A percentile compares a stretch with the other conserved stretches of the same genome.
Evolutionary conservation across 2,113 vertebrate genomes (phyloP).

Genomic region (Clupea harengus): DNA sequence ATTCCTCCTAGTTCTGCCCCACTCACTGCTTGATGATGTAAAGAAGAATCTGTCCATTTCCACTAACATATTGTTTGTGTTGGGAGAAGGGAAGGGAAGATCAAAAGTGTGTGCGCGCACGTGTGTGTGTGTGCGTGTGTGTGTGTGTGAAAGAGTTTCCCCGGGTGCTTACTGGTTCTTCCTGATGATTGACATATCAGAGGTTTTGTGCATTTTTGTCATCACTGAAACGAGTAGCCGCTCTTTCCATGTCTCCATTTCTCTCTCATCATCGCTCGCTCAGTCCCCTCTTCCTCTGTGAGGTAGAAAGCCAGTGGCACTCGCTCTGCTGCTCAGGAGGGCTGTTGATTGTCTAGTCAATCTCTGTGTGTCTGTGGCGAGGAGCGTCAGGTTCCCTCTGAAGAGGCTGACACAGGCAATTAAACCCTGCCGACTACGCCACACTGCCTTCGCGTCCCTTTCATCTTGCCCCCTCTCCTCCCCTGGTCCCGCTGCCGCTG

Average conservation of each 20-base stretch:
- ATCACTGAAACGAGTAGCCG: background rate
- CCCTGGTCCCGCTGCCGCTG: conserved; percentile 5
- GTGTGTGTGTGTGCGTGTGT: background rate
- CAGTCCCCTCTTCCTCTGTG: background rate
- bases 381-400: background rate
- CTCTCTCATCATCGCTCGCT: background rate
- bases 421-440: background rate
- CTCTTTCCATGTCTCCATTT: background rate
- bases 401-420: background rate
- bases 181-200: background rate
- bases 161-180: too few relatives aligned
- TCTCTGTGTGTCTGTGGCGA: background rate
- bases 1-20: background rate
- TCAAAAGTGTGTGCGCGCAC: too few relatives aligned
- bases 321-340: too few relatives aligned
- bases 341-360: too few relatives aligned
- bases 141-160: background rate
- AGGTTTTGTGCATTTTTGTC: background rate
- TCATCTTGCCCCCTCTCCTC: background rate
- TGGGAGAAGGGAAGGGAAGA: too few relatives aligned
- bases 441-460: background rate
- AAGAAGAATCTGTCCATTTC: background rate
- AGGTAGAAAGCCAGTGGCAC: background rate
- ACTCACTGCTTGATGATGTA: background rate
- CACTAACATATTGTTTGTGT: too few relatives aligned